A percentile compares a stretch with the other conserved stretches of the same genome.
phyloP scores from a whole-genome alignment of 2,113 vertebrate species.

The Dryoscopus gambensis region DNA sequence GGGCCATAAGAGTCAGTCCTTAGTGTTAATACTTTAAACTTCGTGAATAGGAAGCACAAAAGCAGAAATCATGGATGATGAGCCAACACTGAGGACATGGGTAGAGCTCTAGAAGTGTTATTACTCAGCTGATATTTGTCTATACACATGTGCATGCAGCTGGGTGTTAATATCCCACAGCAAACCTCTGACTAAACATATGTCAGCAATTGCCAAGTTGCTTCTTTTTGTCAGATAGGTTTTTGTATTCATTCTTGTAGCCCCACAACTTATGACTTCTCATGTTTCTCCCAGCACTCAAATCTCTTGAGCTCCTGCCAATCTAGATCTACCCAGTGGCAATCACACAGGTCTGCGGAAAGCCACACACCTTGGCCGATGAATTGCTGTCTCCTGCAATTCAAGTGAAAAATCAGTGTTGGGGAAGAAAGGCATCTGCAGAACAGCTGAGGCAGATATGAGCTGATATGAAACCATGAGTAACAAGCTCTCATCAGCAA shows the following conservation, averaged over 20 bases:
- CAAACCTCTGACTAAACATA: neutral
- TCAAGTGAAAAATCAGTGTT: neutral
- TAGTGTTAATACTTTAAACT: neutral
- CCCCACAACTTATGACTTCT: neutral
- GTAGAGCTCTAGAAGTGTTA: neutral
- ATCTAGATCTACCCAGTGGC: neutral
- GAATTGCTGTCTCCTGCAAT: neutral
- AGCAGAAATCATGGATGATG: neutral
- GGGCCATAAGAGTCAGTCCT: neutral
- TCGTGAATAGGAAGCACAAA: neutral
- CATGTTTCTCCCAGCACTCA: neutral
- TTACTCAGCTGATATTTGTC: neutral
- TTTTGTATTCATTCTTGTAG: neutral
- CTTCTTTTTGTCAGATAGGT: neutral
- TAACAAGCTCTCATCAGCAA: conserved; percentile 18
- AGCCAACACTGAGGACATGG: neutral
- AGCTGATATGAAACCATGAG: neutral
- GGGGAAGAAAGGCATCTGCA: neutral
- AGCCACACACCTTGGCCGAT: neutral
- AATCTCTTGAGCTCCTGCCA: neutral
- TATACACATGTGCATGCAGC: neutral
- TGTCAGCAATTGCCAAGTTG: neutral
- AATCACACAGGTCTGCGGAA: neutral
- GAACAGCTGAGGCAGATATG: neutral
- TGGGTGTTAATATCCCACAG: neutral